phyloP scores from a whole-genome alignment of 2,888 invertebrate species.

The Eupeodes luniger region DNA sequence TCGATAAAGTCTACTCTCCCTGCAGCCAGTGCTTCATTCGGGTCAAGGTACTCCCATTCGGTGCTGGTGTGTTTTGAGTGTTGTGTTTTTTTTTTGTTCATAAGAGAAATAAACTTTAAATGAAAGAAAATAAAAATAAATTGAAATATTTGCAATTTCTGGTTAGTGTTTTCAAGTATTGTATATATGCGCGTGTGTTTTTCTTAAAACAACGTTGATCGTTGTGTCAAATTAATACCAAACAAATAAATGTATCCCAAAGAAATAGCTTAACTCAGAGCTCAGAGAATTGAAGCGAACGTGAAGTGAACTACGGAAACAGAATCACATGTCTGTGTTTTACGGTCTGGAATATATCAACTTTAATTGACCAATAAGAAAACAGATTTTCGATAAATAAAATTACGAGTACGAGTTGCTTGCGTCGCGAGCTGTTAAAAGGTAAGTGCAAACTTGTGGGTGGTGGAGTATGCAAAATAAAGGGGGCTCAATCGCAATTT shows the following conservation, averaged over 20 bases:
- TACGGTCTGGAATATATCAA: constrained; percentile 55
- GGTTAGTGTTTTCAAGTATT: constrained; percentile 1
- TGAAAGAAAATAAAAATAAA: neutral
- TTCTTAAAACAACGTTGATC: neutral
- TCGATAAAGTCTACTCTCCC: constrained; percentile 1
- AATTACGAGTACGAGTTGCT: neutral
- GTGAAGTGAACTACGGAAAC: neutral
- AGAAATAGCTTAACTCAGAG: constrained; percentile 45
- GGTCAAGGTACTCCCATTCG: constrained; percentile 24
- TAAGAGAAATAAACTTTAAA: neutral
- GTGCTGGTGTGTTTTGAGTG: constrained; percentile 2
- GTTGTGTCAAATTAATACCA: constrained; percentile 6
- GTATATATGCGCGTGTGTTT: neutral
- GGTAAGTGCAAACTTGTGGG: constrained; percentile 1
- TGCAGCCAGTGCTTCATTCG: constrained; percentile 7
- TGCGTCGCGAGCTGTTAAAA: neutral
- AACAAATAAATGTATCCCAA: constrained; percentile 9
- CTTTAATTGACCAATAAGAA: constrained; percentile 29
- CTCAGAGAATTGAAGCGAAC: neutral
- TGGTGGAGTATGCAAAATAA: neutral
- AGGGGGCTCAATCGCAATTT: neutral
- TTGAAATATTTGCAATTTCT: constrained; percentile 18
- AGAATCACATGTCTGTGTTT: constrained; percentile 8
- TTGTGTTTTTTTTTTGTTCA: constrained; percentile 4
- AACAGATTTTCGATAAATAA: constrained; percentile 14